These are phyloP conservation scores for Grantiella picta DNA, from an alignment of 2,113 vertebrate genomes.

Conservation along the genomic window DNA sequence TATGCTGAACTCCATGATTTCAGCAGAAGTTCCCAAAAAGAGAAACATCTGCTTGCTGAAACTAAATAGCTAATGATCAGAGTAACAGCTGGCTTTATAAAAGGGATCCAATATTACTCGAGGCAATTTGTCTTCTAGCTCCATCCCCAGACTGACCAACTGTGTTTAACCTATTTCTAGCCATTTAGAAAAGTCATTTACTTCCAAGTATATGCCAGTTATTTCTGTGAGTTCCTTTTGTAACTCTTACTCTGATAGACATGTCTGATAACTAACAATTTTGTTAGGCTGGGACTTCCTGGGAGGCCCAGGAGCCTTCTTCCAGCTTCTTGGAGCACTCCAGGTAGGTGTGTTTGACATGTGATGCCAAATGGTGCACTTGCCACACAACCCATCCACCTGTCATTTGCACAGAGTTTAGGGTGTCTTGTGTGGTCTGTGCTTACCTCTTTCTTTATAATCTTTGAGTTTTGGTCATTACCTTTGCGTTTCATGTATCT, in stretches of 20 bases:
- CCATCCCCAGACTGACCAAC: background rate
- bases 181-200: background rate
- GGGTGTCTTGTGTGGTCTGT: background rate
- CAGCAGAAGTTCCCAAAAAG: background rate
- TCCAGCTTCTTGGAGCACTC: background rate
- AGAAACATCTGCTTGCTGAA: constrained; percentile 12
- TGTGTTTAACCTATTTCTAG: background rate
- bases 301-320: background rate
- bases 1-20: background rate
- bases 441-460: background rate
- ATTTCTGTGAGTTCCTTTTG: background rate
- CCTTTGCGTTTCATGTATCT: background rate
- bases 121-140: background rate
- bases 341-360: background rate
- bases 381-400: background rate
- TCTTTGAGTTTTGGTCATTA: background rate
- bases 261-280: background rate
- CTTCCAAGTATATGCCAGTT: background rate
- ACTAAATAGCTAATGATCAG: background rate
- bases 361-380: background rate
- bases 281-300: background rate
- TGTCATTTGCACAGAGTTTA: background rate
- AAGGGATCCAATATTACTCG: background rate
- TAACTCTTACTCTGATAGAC: background rate
- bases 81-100: constrained; percentile 5